Conservation (phyloP, 1,140 invertebrate species). For the Bilobella aurantiaca region DNA sequence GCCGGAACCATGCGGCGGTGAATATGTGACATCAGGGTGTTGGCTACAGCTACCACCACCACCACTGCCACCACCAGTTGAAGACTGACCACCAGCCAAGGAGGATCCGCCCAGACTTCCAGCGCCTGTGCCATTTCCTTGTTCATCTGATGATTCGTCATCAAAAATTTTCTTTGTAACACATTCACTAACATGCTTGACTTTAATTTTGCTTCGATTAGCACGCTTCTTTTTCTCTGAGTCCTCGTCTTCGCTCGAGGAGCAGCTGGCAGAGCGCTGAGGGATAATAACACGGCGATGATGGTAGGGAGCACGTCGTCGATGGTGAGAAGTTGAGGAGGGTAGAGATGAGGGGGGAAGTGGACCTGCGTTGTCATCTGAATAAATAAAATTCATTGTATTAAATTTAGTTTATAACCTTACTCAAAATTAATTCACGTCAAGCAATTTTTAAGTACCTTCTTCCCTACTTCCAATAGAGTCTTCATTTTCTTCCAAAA, state of each 20-base stretch:
- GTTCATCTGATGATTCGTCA: constrained; percentile 26
- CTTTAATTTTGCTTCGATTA: constrained; percentile 9
- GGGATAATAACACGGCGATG: constrained; percentile 21
- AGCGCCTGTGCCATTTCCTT: constrained; percentile 11
- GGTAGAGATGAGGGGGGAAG: neutral
- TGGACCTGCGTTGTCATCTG: constrained; percentile 14
- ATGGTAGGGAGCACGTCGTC: constrained; percentile 8
- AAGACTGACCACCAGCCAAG: neutral
- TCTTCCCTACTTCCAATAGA: constrained; percentile 16
- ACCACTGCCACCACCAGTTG: neutral
- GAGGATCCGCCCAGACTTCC: neutral
- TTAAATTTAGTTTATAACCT: neutral
- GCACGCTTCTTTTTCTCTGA: constrained; percentile 29
- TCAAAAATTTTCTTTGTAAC: constrained; percentile 12
- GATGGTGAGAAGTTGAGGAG: neutral
- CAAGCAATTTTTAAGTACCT: neutral
- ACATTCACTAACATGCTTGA: neutral
- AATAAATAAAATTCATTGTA: neutral
- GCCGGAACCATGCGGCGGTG: neutral
- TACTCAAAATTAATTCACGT: neutral
- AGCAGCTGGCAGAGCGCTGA: constrained; percentile 26
- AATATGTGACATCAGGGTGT: too few species aligned
- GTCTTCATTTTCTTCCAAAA: constrained; percentile 22
- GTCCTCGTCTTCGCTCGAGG: constrained; percentile 29
- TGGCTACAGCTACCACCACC: neutral